These are phyloP conservation scores for Ichneumoninae sp. DNA, from an alignment of 2,888 invertebrate genomes.

Conservation along the genomic window DNA sequence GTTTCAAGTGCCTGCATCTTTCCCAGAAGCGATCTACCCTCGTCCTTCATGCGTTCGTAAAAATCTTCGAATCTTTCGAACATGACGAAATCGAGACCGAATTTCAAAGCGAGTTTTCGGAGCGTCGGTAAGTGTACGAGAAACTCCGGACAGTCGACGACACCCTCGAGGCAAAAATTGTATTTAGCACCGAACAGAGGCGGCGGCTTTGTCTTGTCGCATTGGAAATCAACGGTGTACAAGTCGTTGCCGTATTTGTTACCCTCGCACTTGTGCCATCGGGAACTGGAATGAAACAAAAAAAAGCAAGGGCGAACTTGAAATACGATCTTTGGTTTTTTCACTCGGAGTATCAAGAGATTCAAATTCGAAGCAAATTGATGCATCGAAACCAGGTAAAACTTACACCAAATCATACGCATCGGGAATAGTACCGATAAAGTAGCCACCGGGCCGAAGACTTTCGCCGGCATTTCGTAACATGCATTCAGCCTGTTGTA, in stretches of 20 bases:
- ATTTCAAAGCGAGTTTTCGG: constrained; percentile 89
- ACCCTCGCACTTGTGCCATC: constrained; percentile 87
- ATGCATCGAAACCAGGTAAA: constrained; percentile 1
- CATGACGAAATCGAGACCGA: constrained; percentile 89
- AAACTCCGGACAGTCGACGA: constrained; percentile 99
- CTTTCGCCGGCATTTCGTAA: constrained; percentile 96
- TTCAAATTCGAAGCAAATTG: not conserved
- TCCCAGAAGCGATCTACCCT: constrained; percentile 87
- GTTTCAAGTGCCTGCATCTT: constrained; percentile 93
- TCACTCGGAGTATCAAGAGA: not conserved
- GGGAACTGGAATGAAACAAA: constrained; percentile 80
- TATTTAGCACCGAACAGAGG: constrained; percentile 98
- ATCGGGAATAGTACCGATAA: constrained; percentile 98
- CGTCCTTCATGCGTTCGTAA: constrained; percentile 88
- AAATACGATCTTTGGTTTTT: not conserved
- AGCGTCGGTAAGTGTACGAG: constrained; percentile 96
- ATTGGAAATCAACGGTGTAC: constrained; percentile 90
- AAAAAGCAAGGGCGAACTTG: not conserved
- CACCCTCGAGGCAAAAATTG: constrained; percentile 97
- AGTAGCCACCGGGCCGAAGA: constrained; percentile 95
- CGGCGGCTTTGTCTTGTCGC: constrained; percentile 87
- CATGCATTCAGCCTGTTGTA: constrained; percentile 96
- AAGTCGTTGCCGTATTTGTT: constrained; percentile 92
- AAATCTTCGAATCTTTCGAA: constrained; percentile 92
- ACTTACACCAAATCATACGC: constrained; percentile 94